Base-by-base conservation (phyloP, 2,797 vertebrate species). In the Chaenodraco wilsoni region DNA sequence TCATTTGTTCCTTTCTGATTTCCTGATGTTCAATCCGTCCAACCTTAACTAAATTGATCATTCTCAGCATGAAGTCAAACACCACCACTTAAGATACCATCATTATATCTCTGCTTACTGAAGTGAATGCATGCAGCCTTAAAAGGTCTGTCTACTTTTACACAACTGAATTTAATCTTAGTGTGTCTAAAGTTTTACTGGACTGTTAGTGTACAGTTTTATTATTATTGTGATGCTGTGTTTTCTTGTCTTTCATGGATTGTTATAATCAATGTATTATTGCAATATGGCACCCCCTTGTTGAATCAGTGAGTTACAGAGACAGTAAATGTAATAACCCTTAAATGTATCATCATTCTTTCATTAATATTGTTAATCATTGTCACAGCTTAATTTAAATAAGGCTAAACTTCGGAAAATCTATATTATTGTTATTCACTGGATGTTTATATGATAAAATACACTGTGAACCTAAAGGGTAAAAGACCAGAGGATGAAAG, bases 201-300 rank as follows among this genome's bases (percentile, higher is more conserved):
- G 27, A 27, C 27, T 27, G 27, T 27, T 5, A 27, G 27, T 27
- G 27, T 27, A 27, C 27, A 27, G 27, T 27, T 27, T 27, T 27
- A 27, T 27, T 27, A 27, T 27, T 27, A 27, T 27, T 27, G 27
- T 27, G 4, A 27, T 27, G 27, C 27, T 27, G 27, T 27, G 27
- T 27, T 27, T 27, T 27, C 4, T 27, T 27, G 27, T 5, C 4
- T 27, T 27, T 27, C 27, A 27, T 5, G 4, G 27, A 27, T 37
- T 37, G 1, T 37, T 37, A 9, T 7, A 37, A 37, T 37, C 8
- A 37, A 9, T 37, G 31, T 4, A 74, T 67, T 70, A 23, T n/a
- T 63, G 72, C 27, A 57, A 31, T 49, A 27, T 81, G 44, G 67
- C 57, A 48, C 83, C 83, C 77, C 65, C 72, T 81, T 70, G 79